Conservation (phyloP, 2,888 invertebrate genomes). For the Heliconius sara region DNA sequence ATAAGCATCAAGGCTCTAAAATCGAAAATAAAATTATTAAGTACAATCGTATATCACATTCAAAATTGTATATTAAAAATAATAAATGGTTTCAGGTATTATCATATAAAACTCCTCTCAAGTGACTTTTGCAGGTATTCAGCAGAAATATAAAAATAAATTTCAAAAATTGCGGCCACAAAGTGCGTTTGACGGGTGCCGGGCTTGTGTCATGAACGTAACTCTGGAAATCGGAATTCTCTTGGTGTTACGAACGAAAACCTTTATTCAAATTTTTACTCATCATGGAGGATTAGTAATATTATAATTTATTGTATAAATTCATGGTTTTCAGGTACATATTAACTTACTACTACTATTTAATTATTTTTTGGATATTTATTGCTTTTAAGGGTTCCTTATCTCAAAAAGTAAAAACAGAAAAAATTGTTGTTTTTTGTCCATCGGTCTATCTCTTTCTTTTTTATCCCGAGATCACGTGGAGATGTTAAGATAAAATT, state of each 20-base stretch:
- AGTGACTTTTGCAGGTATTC: constrained; percentile 20
- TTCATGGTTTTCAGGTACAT: no score
- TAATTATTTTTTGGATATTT: no score
- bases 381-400: no score
- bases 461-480: no score
- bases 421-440: no score
- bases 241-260: neutral
- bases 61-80: neutral
- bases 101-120: neutral
- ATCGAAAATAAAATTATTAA: neutral
- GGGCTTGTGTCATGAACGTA: constrained; percentile 1
- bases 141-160: constrained; percentile 10
- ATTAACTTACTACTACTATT: no score
- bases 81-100: neutral
- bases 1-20: neutral
- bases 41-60: neutral
- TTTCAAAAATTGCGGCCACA: constrained; percentile 19
- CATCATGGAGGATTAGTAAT: neutral
- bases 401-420: no score
- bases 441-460: no score
- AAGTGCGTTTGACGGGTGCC: constrained; percentile 21
- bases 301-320: neutral
- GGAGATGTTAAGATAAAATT: no score
- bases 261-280: neutral
- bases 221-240: neutral